phyloP scores from a whole-genome alignment of 2,113 vertebrate genomes.

The Phalacrocorax pelagicus region DNA sequence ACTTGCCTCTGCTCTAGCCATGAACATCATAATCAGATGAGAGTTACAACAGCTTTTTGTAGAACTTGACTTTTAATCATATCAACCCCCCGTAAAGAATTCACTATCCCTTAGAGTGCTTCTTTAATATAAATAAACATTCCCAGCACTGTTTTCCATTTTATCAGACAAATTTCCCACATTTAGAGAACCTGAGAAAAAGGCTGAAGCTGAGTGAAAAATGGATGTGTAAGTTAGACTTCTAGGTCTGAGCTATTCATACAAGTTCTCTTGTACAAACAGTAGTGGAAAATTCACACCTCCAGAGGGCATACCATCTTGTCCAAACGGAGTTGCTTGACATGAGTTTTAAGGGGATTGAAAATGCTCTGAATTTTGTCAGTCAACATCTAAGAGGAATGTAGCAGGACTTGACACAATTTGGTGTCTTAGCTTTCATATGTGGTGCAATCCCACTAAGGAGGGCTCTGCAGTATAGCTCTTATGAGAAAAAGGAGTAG shows the following conservation, averaged over 20 bases:
- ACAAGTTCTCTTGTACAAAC: not conserved
- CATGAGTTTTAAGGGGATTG: not conserved
- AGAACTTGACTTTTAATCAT: not conserved
- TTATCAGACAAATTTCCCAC: not conserved
- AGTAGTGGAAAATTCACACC: not conserved
- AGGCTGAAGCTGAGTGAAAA: not conserved
- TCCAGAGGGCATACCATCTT: not conserved
- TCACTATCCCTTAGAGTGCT: not conserved
- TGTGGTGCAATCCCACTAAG: not conserved
- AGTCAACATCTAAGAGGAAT: not conserved
- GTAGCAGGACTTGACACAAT: not conserved
- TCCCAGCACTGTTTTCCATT: not conserved
- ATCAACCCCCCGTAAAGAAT: not conserved
- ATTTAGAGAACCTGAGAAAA: not conserved
- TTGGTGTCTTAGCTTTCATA: not conserved
- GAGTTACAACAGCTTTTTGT: not conserved
- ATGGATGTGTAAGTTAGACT: not conserved
- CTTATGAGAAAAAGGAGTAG: not conserved
- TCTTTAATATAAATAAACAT: not conserved
- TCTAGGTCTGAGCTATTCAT: not conserved
- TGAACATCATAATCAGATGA: constrained; percentile 13
- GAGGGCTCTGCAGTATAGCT: not conserved
- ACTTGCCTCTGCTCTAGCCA: constrained; percentile 20
- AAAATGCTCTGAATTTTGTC: not conserved
- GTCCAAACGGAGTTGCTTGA: not conserved